Base-by-base conservation (phyloP, 1,140 invertebrate species). In the Gyrodactylus bullatarudis region DNA sequence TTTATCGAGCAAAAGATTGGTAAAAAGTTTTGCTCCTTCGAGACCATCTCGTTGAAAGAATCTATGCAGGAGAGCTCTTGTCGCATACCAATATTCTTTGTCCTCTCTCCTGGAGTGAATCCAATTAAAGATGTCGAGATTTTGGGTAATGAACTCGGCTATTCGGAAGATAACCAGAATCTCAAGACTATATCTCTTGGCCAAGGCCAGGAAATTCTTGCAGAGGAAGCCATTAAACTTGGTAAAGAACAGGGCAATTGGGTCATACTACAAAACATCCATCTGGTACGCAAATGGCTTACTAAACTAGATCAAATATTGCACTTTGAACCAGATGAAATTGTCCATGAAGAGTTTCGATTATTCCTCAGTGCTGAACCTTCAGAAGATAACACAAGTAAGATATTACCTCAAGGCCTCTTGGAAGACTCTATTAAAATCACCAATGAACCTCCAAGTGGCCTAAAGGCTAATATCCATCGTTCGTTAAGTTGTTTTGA, bases 1-100 rank as follows among this genome's bases (percentile, higher is more conserved):
- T 96, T 94, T 78, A 89, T 96, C 77, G 89, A 93, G 81, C 90
- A 95, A 79, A 91, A 91, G 81, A 84, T 96, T 75, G 91, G 92
- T 0, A 78, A 85, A 0, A 89, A 89, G 78, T 95, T 90, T 79
- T 87, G 90, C 8, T 88, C 91, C 80, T 87, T 86, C 71, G 84
- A 88, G 75, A 87, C 87, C 20, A 84, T 93, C 27, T 89, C 93
- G 78, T 91, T 95, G 79, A 85, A 87, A 20, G 91, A 91, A 79
- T 93, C 90, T 0, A 94, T 85, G 78, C 89, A 93, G 80, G 92
- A 95, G 80, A 88, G 89, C 0, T 89, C 88, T 77, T 87, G 89
- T 0, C 86, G 86, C 0, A 95, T 89, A 0, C 91, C 91, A 0
- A 89, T 95, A 75, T 94, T 95, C 79, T 96, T 95, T 78, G 94